Conservation (phyloP, 2,797 vertebrate species). For the Halcyon badia region DNA sequence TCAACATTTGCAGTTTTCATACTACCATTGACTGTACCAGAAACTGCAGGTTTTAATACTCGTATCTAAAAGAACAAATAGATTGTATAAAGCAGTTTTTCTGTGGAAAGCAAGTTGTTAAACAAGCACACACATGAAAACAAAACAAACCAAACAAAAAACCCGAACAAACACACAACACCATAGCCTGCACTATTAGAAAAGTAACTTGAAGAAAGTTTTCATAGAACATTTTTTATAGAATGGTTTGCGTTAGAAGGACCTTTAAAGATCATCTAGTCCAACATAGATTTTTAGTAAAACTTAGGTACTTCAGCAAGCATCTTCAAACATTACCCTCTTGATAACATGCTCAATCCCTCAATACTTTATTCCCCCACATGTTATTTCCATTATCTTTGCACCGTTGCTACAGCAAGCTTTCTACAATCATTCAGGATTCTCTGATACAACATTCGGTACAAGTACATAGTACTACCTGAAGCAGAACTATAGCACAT, state of each 20-base stretch:
- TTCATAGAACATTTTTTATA: not conserved
- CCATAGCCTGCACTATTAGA: not conserved
- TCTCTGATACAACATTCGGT: not conserved
- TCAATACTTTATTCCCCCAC: not conserved
- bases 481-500: not conserved
- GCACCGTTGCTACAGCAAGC: not conserved
- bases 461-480: rapidly evolving
- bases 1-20: not conserved
- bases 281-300: not conserved
- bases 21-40: not conserved
- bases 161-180: too few species aligned
- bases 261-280: not conserved
- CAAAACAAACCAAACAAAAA: too few species aligned
- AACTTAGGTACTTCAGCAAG: not conserved
- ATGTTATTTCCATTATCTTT: not conserved
- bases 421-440: not conserved
- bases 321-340: not conserved
- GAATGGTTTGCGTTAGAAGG: not conserved
- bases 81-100: not conserved
- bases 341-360: not conserved
- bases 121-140: not conserved
- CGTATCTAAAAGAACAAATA: not conserved
- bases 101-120: not conserved
- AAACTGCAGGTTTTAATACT: not conserved
- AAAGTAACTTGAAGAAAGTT: not conserved